phyloP scores from a whole-genome alignment of 2,797 vertebrate species.

The Coendou prehensilis region DNA sequence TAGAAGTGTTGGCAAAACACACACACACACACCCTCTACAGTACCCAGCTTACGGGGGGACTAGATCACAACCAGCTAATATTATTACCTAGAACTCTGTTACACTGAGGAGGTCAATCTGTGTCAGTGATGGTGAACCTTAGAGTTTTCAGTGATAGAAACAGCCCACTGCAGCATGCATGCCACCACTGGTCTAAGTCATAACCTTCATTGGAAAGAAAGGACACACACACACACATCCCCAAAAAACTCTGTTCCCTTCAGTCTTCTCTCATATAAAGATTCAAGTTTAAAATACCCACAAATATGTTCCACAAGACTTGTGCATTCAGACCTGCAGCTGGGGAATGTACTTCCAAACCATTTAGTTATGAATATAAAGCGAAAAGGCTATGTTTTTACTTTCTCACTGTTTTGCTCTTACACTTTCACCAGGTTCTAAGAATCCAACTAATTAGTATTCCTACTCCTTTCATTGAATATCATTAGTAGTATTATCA shows the following conservation, averaged over 20 bases:
- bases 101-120: neutral
- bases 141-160: neutral
- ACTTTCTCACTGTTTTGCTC: neutral
- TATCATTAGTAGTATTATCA: neutral
- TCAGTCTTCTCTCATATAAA: neutral
- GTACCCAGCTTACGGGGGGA: neutral
- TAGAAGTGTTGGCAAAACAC: neutral
- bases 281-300: neutral
- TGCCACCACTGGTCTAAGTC: neutral
- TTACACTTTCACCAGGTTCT: neutral
- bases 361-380: neutral
- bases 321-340: neutral
- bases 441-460: neutral
- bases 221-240: neutral
- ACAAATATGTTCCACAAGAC: neutral
- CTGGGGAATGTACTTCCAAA: neutral
- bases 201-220: neutral
- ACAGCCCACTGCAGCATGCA: neutral
- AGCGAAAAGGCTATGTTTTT: neutral
- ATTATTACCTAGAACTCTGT: neutral
- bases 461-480: neutral
- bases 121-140: neutral
- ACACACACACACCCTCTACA: neutral
- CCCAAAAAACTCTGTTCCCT: neutral
- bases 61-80: neutral